phyloP scores from a whole-genome alignment of 2,797 vertebrate genomes.

The Microcaecilia unicolor region DNA sequence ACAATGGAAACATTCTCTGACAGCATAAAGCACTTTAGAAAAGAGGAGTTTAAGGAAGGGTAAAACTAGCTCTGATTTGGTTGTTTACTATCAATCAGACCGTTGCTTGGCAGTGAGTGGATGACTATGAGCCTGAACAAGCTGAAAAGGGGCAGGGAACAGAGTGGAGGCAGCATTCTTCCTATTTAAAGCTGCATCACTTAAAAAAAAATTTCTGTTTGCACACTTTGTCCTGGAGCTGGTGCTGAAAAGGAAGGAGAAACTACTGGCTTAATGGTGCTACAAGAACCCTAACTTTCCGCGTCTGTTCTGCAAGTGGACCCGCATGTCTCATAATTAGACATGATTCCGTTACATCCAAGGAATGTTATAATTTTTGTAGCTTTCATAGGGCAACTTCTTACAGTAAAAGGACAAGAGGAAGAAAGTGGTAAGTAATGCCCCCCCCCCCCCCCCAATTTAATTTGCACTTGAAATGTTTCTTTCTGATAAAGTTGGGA shows the following conservation, averaged over 20 bases:
- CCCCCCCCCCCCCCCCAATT: too few relatives aligned
- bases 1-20: background rate
- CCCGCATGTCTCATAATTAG: slow-evolving; percentile 49
- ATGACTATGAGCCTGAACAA: slow-evolving; percentile 55
- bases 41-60: slow-evolving; percentile 37
- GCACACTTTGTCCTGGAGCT: slow-evolving; percentile 73
- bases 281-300: slow-evolving; percentile 39
- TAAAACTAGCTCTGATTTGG: slow-evolving; percentile 51
- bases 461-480: too few relatives aligned
- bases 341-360: slow-evolving; percentile 43
- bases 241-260: slow-evolving; percentile 65
- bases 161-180: slow-evolving; percentile 91
- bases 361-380: slow-evolving; percentile 54
- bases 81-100: slow-evolving; percentile 71
- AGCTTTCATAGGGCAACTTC: slow-evolving; percentile 52
- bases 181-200: slow-evolving; percentile 93
- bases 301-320: slow-evolving; percentile 33
- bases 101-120: slow-evolving; percentile 63
- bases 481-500: too few relatives aligned
- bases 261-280: slow-evolving; percentile 54
- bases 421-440: slow-evolving; percentile 24
- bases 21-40: slow-evolving; percentile 7
- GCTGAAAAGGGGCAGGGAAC: slow-evolving; percentile 74
- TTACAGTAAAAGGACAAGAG: slow-evolving; percentile 47
- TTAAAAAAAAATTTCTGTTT: slow-evolving; percentile 60